Base-by-base conservation (phyloP, 2,113 vertebrate species). In the Pionites leucogaster region DNA sequence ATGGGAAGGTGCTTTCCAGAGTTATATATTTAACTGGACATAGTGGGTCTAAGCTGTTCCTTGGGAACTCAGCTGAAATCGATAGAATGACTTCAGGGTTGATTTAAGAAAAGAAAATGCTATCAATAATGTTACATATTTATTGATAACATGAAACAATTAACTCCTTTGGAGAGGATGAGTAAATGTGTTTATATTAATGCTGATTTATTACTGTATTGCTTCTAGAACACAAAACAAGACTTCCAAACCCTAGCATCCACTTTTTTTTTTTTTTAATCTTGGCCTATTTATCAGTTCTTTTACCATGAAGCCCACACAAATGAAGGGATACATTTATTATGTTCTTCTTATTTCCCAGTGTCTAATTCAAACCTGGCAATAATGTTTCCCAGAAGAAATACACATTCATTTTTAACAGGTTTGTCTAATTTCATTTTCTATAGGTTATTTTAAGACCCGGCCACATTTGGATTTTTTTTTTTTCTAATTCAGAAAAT, bases 271-370 rank as follows among this genome's bases (percentile, higher is more conserved):
- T 88, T 91, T 78, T 86, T 90, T 95, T 83, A 71, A 81, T 94
- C 93, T 77, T 91, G 47, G 92, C 79, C 91, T 85, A 84, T 96
- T 96, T 96, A 93, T 97, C 89, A 84, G 47, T 59, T 85, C 47
- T 86, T 94, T 96, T 94, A 89, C 79, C 84, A 82, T 15, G 47
- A 91, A 95, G 63, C 81, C 88, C 88, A 92, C 88, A 84, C 60
- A 94, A 93, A 96, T 55, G 55, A 94, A 53, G n/a, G 81, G 47
- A 92, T 70, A 74, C 17, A 67, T 92, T 96, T 93, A 92, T 96
- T 91, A 85, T 49, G 63, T 90, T 93, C 44, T 90, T 95, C 84
- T 90, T 80, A 92, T 95, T 97, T 93, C 53, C 84, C 85, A 83
- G 52, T 86, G 60, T 57, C 85, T 94, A 94, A 95, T 91, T 96